phyloP scores from a whole-genome alignment of 2,113 vertebrate genomes.

The Ammodytes marinus region DNA sequence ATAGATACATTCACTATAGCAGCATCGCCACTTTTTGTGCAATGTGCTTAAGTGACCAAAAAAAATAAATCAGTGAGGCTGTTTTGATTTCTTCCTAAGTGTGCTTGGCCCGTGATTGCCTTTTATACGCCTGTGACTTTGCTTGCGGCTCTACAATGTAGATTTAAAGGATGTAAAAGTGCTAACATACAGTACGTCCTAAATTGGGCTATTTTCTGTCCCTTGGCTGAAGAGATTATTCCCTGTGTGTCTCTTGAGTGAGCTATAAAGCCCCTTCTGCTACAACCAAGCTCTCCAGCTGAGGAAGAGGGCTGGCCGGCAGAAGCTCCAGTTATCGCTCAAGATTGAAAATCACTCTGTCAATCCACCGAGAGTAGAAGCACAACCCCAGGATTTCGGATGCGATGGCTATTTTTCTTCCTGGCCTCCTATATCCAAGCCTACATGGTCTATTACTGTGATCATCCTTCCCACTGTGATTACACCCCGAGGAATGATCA shows the following conservation, averaged over 20 bases:
- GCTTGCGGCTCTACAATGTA: slow-evolving; percentile 1
- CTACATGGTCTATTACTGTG: not conserved
- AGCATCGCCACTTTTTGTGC: slow-evolving; percentile 2
- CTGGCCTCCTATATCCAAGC: not conserved
- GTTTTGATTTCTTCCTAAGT: slow-evolving; percentile 14
- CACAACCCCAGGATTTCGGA: not conserved
- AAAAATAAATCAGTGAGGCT: slow-evolving; percentile 30
- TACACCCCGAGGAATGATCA: slow-evolving; percentile 44
- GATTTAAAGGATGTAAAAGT: not conserved
- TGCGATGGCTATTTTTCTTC: slow-evolving; percentile 11
- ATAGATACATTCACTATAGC: slow-evolving; percentile 27
- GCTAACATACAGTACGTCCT: not conserved
- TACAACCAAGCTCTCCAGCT: not conserved
- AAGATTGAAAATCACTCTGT: slow-evolving; percentile 1
- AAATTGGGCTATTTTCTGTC: not conserved
- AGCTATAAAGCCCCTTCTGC: not conserved
- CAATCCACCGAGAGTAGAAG: not conserved
- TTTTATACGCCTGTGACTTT: slow-evolving; percentile 1
- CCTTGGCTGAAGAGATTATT: not conserved
- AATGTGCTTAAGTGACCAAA: slow-evolving; percentile 25
- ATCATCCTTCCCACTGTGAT: slow-evolving; percentile 38
- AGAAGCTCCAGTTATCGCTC: not conserved
- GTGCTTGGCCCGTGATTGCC: slow-evolving; percentile 15
- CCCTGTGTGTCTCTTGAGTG: not conserved
- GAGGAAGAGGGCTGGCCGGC: not conserved